Evolutionary conservation across 2,888 invertebrate genomes (phyloP).

Genomic region (Kuschelorhynchus macadamiae): DNA sequence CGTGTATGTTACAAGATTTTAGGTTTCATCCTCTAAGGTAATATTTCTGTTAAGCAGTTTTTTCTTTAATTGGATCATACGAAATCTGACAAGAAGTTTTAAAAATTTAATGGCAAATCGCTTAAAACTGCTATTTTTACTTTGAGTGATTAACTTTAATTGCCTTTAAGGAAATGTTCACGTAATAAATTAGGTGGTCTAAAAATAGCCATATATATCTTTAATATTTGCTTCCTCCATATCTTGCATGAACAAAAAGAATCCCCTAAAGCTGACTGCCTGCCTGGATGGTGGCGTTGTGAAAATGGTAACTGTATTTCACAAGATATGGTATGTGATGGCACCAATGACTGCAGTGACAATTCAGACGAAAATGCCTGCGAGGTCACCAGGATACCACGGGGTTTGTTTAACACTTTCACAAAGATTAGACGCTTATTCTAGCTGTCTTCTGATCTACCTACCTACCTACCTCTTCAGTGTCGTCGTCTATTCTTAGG

Average conservation of each 20-base stretch:
- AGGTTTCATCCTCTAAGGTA: not conserved
- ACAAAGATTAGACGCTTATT: slow-evolving; percentile 40
- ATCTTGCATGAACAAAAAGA: slow-evolving; percentile 48
- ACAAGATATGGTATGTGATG: slow-evolving; percentile 73
- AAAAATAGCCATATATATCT: slow-evolving; percentile 15
- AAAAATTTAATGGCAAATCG: too few relatives aligned
- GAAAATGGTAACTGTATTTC: slow-evolving; percentile 75
- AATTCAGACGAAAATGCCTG: slow-evolving; percentile 75
- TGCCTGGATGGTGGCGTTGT: slow-evolving; percentile 63
- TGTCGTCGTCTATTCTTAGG: slow-evolving; percentile 39
- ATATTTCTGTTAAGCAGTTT: too few relatives aligned
- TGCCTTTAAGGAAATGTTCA: too few relatives aligned
- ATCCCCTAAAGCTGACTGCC: slow-evolving; percentile 49
- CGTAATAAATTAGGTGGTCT: too few relatives aligned
- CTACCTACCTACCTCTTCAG: slow-evolving; percentile 28
- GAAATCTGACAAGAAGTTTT: too few relatives aligned
- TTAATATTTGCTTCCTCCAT: slow-evolving; percentile 33
- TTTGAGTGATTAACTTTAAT: too few relatives aligned
- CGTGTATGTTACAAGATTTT: too few relatives aligned
- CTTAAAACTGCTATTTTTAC: too few relatives aligned
- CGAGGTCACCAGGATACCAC: slow-evolving; percentile 67
- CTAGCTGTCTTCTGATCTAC: slow-evolving; percentile 44
- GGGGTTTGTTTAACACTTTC: slow-evolving; percentile 65
- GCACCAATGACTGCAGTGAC: slow-evolving; percentile 74
- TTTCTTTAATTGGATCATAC: too few relatives aligned